Base-by-base conservation (phyloP, 2,113 vertebrate species). In the Psettodes erumei region DNA sequence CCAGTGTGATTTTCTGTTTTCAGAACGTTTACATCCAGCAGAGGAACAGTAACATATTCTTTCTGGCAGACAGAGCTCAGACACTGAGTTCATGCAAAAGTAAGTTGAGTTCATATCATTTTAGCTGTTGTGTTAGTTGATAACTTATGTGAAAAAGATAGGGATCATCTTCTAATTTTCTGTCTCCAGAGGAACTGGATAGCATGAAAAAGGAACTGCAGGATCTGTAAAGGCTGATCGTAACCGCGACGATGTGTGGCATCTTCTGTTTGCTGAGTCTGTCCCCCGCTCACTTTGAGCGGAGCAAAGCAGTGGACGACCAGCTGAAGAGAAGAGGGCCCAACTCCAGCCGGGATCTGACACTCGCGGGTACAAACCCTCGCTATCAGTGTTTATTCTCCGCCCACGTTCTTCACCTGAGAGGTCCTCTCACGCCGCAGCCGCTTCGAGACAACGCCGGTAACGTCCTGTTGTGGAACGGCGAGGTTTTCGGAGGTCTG, bases 21-120 rank as follows among this genome's bases (percentile, higher is more conserved):
- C 77, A 99, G 98, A 97, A 90, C 76, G 98, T 99, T 18, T 99
- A 96, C 78, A 91, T 86, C 53, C 98, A 99, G 75, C 98, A 99
- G 54, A 95, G 94, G 35, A 99, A 98, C 48, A 99, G 98, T 89
- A 96, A 96, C 85, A 93, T 99, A 50, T 99, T 96, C 91, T 99
- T 99, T 84, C 89, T 98, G 43, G 94, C 87, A 30, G 96, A 99
- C 89, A 90, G 94, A 93, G 77, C 82, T 21, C 93, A 96, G 85
- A 95, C 92, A 0, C 89, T 99, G 1, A 92, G 95, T 76, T 90
- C 95, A 30, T 94, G 94, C 82, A 99, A 95, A 95, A 94, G 98
- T 99, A 92, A 95, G 96, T 32, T 37, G 6, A 38, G 40, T 54
- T 7, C 5, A 18, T 16, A 12, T 8, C 0, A 42, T 53, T 27